Conservation (phyloP, 1,140 invertebrate genomes). For the Camponotus pennsylvanicus region DNA sequence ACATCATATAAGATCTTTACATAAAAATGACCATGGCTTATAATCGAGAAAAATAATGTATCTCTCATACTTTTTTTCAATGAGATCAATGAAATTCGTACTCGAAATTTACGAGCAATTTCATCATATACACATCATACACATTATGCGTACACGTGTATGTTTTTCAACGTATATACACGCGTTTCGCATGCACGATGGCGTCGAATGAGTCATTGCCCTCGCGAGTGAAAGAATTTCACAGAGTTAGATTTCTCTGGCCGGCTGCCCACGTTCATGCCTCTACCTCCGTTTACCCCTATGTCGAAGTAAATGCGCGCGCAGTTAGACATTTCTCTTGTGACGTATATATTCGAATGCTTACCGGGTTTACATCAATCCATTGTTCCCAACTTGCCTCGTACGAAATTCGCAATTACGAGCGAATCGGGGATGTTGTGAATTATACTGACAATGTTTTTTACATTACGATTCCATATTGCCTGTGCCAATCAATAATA, state of each 20-base stretch:
- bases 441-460: slow-evolving; percentile 33
- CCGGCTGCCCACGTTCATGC: slow-evolving; percentile 74
- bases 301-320: slow-evolving; percentile 16
- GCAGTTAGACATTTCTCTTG: background rate
- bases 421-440: background rate
- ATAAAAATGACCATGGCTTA: background rate
- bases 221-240: slow-evolving; percentile 70
- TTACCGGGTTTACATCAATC: slow-evolving; percentile 29
- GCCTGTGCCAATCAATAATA: no score
- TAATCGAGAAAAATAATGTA: background rate
- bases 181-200: slow-evolving; percentile 19
- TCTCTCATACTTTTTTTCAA: background rate
- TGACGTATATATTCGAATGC: background rate
- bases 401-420: slow-evolving; percentile 31
- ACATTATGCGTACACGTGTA: background rate
- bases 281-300: slow-evolving; percentile 36
- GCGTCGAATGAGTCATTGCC: slow-evolving; percentile 75
- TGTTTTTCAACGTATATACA: slow-evolving; percentile 21
- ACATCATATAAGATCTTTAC: background rate
- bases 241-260: slow-evolving; percentile 77
- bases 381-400: background rate
- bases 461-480: background rate
- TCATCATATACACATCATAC: no score
- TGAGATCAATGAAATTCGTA: slow-evolving; percentile 1
- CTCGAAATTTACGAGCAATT: background rate